Base-by-base conservation (phyloP, 2,113 vertebrate genomes). In the Ailurus styani region DNA sequence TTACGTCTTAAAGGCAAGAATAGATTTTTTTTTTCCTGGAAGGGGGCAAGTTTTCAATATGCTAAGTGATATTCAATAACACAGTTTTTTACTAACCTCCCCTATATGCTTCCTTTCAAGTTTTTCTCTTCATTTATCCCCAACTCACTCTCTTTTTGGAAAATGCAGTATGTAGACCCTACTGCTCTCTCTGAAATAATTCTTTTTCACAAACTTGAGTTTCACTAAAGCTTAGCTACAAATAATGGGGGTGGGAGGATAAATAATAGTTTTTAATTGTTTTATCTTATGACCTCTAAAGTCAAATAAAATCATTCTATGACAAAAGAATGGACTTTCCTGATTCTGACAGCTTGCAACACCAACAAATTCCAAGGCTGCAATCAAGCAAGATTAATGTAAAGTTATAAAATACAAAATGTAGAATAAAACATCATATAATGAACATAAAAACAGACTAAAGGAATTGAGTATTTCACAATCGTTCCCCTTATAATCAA, bases 241-340 rank as follows among this genome's bases (percentile, higher is more conserved):
- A 85, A 45, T 52, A 91, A 77, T 5, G 34, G 45, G 17, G 10
- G 0, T 13, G 7, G 14, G 15, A 29, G 6, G 23, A n/a, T 66
- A 64, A 82, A 54, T 70, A 62, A 68, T 14, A 66, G 27, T 40
- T 83, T 95, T 70, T 31, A 84, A 52, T 31, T 84, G 73, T 6
- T 86, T 96, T 66, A 62, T 54, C 37, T 87, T 84, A 85, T 34
- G 2, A 54, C 31, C 27, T 42, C 40, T 91, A 87, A 79, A 54
- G 20, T 73, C 89, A 96, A 87, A 96, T 54, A 87, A 91, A 87
- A 96, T 78, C 55, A 92, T 37, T 40, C 50, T n/a, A n/a, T 23
- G 23, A 94, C 66, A 90, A 95, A 95, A 79, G 85, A 7, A 34
- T 11, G 12, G 27, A 3, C 5, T 95, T 93, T 77, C 40, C 50